These are phyloP conservation scores for Pomatorhinus ruficollis DNA, from an alignment of 2,113 vertebrate genomes.

Conservation along the genomic window DNA sequence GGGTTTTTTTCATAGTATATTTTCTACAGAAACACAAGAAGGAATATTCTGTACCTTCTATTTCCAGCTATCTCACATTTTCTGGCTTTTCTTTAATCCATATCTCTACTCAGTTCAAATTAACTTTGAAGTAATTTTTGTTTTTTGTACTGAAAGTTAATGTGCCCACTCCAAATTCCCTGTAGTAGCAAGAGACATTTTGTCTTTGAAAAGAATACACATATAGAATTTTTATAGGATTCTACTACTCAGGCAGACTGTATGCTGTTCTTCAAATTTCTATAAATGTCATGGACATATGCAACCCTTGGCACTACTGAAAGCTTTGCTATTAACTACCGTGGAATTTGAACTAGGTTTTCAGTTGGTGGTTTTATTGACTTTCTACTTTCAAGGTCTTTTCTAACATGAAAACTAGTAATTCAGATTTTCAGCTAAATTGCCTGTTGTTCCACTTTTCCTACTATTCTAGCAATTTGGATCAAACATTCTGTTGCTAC, in stretches of 20 bases:
- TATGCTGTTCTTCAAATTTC: neutral
- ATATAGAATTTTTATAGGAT: neutral
- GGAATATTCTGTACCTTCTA: neutral
- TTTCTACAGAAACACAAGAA: neutral
- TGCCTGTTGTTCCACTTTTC: neutral
- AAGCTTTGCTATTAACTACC: neutral
- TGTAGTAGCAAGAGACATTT: neutral
- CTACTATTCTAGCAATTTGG: neutral
- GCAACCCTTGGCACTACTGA: neutral
- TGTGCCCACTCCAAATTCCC: neutral
- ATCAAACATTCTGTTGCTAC: neutral
- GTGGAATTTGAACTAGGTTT: neutral
- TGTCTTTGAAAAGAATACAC: neutral
- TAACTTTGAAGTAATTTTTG: neutral
- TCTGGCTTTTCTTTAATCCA: neutral
- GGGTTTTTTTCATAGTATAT: rapidly evolving
- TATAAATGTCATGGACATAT: neutral
- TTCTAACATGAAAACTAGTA: neutral
- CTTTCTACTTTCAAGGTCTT: neutral
- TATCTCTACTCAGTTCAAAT: neutral
- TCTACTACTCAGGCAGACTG: neutral
- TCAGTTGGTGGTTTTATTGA: neutral
- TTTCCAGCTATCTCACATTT: neutral
- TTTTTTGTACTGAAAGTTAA: neutral
- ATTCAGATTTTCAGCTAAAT: neutral